These are phyloP conservation scores for Leptopilina drosophilae DNA, from an alignment of 2,888 invertebrate species.

Conservation along the genomic window DNA sequence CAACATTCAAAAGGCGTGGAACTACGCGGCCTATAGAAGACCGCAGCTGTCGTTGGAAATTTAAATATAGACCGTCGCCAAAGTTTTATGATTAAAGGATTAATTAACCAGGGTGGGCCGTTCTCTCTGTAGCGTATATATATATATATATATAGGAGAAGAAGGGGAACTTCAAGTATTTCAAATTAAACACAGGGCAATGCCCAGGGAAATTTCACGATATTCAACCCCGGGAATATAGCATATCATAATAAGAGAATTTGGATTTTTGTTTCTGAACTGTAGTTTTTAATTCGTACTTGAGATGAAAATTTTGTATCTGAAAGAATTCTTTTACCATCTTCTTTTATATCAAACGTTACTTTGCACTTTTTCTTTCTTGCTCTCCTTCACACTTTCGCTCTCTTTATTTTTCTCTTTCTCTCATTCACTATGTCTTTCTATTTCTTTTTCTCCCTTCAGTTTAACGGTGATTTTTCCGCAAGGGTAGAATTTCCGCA, in stretches of 20 bases:
- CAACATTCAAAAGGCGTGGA: conserved; percentile 55
- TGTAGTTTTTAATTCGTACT: conserved; percentile 53
- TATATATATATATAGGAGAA: too few relatives aligned
- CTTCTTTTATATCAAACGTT: conserved; percentile 48
- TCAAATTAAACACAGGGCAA: conserved; percentile 51
- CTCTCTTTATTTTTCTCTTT: conserved; percentile 46
- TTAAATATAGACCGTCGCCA: conserved; percentile 64
- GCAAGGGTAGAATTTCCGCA: conserved; percentile 42
- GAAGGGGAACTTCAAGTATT: conserved; percentile 59
- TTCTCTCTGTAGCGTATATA: conserved; percentile 42
- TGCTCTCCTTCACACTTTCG: not conserved
- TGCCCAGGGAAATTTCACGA: conserved; percentile 60
- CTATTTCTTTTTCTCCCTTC: conserved; percentile 21
- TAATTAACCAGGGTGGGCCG: conserved; percentile 65
- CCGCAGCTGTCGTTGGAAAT: conserved; percentile 58
- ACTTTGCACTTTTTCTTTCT: conserved; percentile 36
- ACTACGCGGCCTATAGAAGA: conserved; percentile 52
- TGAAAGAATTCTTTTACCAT: conserved; percentile 51
- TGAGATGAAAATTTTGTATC: conserved; percentile 56
- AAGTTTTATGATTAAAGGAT: conserved; percentile 72
- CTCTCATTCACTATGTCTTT: conserved; percentile 40
- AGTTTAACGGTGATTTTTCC: conserved; percentile 32
- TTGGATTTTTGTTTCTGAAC: conserved; percentile 45
- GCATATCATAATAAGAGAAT: conserved; percentile 48
- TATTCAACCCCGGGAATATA: conserved; percentile 51